Evolutionary conservation across 1,140 invertebrate genomes (phyloP).

Genomic region (Paraescarpia echinospica): DNA sequence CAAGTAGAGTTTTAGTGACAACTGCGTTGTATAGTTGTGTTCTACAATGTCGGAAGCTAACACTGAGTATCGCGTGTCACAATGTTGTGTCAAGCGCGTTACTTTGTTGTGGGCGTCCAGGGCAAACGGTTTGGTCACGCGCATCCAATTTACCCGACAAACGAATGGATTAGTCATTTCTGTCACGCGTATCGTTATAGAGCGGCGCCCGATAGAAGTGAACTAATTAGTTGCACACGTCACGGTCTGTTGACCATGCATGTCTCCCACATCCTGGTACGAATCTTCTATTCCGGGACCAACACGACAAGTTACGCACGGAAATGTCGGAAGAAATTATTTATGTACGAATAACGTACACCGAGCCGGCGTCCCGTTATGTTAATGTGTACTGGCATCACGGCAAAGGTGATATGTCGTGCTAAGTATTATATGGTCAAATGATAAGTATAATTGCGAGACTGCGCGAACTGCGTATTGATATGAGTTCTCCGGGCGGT

Average conservation of each 20-base stretch:
- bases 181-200: not conserved
- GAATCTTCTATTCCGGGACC: not conserved
- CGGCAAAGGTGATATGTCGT: not conserved
- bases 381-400: not conserved
- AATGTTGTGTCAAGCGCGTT: not conserved
- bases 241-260: not conserved
- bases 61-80: not conserved
- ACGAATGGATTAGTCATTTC: not conserved
- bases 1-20: constrained; percentile 5
- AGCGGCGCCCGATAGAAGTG: not conserved
- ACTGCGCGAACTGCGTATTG: not conserved
- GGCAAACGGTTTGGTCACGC: not conserved
- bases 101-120: not conserved
- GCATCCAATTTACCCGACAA: not conserved
- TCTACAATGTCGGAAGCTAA: not conserved
- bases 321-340: not conserved
- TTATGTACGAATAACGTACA: not conserved
- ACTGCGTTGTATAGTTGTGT: not conserved
- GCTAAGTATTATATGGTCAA: not conserved
- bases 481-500: not conserved
- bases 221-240: not conserved
- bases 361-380: not conserved
- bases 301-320: not conserved
- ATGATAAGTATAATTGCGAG: not conserved
- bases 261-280: not conserved